Conservation (phyloP, 2,113 vertebrate species). For the Promerops cafer region DNA sequence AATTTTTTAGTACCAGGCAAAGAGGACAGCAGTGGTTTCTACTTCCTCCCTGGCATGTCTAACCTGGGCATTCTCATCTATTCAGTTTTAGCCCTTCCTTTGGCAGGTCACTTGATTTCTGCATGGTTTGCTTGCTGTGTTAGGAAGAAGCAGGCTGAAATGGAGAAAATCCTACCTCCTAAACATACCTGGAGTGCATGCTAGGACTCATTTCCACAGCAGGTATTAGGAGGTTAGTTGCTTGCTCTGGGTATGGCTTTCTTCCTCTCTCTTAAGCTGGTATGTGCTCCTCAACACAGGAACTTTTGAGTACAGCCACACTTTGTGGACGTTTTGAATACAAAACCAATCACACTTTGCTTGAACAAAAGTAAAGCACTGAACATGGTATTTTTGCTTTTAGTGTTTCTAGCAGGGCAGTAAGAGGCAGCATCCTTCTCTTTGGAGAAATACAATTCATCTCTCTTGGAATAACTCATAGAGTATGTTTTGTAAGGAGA, state of each 20-base stretch:
- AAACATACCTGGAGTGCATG: background rate
- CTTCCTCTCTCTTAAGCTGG: background rate
- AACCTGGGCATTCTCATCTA: background rate
- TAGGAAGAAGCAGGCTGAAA: background rate
- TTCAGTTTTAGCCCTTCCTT: background rate
- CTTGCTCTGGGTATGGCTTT: background rate
- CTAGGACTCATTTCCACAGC: background rate
- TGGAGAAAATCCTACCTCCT: background rate
- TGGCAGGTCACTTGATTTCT: background rate
- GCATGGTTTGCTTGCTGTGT: background rate
- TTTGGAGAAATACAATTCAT: background rate
- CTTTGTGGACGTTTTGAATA: background rate
- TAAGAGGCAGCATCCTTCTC: background rate
- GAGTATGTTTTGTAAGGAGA: background rate
- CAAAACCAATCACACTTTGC: background rate
- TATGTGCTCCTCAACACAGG: background rate
- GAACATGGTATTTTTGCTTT: background rate
- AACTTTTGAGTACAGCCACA: background rate
- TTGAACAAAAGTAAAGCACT: fast-evolving
- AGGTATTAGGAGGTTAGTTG: background rate
- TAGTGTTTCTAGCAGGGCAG: background rate
- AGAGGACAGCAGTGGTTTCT: background rate
- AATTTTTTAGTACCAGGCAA: background rate
- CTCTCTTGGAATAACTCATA: background rate
- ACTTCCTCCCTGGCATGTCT: background rate